phyloP scores from a whole-genome alignment of 2,797 vertebrate species.

The Xenentodon cancila region DNA sequence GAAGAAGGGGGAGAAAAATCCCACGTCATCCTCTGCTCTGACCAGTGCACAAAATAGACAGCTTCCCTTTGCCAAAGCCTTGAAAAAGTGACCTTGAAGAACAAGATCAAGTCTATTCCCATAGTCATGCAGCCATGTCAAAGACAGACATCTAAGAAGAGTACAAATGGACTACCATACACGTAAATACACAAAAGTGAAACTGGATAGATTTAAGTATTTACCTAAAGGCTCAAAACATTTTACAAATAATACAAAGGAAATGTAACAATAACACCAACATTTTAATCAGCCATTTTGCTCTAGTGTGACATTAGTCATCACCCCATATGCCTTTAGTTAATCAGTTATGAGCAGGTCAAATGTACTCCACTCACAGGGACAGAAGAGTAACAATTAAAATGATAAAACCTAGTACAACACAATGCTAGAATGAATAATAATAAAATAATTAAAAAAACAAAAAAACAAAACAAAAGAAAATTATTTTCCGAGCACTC shows the following conservation, averaged over 20 bases:
- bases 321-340: slow-evolving; percentile 22
- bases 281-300: slow-evolving; percentile 31
- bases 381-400: slow-evolving; percentile 33
- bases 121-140: slow-evolving; percentile 61
- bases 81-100: slow-evolving; percentile 73
- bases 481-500: not conserved
- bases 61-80: slow-evolving; percentile 60
- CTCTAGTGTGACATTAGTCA: slow-evolving; percentile 27
- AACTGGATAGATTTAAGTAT: slow-evolving; percentile 39
- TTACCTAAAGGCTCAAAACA: slow-evolving; percentile 24
- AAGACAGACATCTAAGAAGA: slow-evolving; percentile 42
- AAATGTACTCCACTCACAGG: slow-evolving; percentile 40
- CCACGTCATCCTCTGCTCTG: slow-evolving; percentile 55
- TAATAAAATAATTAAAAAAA: slow-evolving; percentile 16
- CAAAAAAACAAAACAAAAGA: not conserved
- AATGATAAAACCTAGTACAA: slow-evolving; percentile 23
- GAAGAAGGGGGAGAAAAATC: slow-evolving; percentile 16
- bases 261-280: slow-evolving; percentile 13
- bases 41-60: slow-evolving; percentile 67
- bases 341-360: slow-evolving; percentile 53
- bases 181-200: slow-evolving; percentile 18
- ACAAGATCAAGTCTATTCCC: slow-evolving; percentile 62
- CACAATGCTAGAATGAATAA: slow-evolving; percentile 14
- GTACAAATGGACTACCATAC: slow-evolving; percentile 36
- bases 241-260: slow-evolving; percentile 5